phyloP scores from a whole-genome alignment of 2,797 vertebrate genomes.

The Carcharodon carcharias region DNA sequence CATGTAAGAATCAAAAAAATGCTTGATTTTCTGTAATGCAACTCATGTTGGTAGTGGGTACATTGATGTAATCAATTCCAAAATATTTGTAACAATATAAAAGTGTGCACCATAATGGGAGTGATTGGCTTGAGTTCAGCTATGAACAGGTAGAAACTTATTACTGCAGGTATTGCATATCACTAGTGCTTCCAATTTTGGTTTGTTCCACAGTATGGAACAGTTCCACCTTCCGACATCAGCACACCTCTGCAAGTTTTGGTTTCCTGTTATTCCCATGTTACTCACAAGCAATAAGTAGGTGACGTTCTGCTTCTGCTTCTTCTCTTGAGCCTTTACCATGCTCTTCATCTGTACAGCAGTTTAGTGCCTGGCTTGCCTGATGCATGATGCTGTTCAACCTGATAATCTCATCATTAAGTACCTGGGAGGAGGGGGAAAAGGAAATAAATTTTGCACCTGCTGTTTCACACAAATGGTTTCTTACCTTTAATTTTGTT shows the following conservation, averaged over 20 bases:
- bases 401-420: slow-evolving; percentile 59
- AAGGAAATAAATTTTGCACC: not conserved
- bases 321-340: slow-evolving; percentile 67
- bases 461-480: not conserved
- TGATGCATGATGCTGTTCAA: slow-evolving; percentile 65
- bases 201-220: not conserved
- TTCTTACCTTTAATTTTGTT: not conserved
- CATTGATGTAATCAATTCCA: not conserved
- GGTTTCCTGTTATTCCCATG: not conserved
- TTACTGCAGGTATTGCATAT: not conserved
- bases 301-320: slow-evolving; percentile 69
- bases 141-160: not conserved
- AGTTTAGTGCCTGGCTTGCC: slow-evolving; percentile 67
- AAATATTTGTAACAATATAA: not conserved
- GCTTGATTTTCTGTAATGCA: not conserved
- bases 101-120: not conserved
- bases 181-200: not conserved
- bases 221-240: not conserved
- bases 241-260: not conserved
- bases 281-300: slow-evolving; percentile 65
- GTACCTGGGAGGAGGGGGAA: slow-evolving; percentile 47
- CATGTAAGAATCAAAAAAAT: too few species aligned
- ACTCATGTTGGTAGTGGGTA: not conserved
- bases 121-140: not conserved
- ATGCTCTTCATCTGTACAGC: slow-evolving; percentile 68